phyloP scores from a whole-genome alignment of 2,888 invertebrate species.

The Sesamia inferens region DNA sequence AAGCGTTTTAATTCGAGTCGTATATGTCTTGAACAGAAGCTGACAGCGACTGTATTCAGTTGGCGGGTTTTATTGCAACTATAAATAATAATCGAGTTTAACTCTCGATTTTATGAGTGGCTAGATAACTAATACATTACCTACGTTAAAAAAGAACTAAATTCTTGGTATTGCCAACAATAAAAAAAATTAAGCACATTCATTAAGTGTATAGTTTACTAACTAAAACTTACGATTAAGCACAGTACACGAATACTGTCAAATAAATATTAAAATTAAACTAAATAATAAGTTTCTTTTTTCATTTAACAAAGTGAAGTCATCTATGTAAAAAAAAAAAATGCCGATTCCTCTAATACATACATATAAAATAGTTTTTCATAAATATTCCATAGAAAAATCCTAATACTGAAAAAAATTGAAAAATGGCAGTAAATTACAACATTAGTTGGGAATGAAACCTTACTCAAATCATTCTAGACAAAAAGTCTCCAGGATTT shows the following conservation, averaged over 20 bases:
- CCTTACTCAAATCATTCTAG: constrained; percentile 36
- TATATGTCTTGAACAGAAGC: constrained; percentile 31
- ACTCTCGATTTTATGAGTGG: constrained; percentile 27
- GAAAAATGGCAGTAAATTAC: constrained; percentile 71
- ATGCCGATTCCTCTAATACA: constrained; percentile 63
- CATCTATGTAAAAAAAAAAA: constrained; percentile 37
- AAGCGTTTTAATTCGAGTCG: constrained; percentile 53
- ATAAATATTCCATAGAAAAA: constrained; percentile 50
- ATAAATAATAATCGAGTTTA: constrained; percentile 25
- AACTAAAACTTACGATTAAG: constrained; percentile 53
- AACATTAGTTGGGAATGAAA: constrained; percentile 58
- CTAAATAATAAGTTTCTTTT: constrained; percentile 70
- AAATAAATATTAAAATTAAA: constrained; percentile 72
- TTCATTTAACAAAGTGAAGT: constrained; percentile 57
- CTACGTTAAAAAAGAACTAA: constrained; percentile 42
- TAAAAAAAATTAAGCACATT: constrained; percentile 62
- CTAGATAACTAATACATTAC: constrained; percentile 41
- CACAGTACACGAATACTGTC: constrained; percentile 72
- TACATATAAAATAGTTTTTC: constrained; percentile 59
- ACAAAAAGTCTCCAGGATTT: constrained; percentile 39
- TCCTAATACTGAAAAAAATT: constrained; percentile 74
- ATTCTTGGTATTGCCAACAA: constrained; percentile 37
- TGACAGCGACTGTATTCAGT: constrained; percentile 14
- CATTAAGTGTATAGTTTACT: constrained; percentile 55
- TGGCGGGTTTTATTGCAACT: constrained; percentile 10